Conservation (phyloP, 2,797 vertebrate species). For the Buphagus erythrorhynchus region DNA sequence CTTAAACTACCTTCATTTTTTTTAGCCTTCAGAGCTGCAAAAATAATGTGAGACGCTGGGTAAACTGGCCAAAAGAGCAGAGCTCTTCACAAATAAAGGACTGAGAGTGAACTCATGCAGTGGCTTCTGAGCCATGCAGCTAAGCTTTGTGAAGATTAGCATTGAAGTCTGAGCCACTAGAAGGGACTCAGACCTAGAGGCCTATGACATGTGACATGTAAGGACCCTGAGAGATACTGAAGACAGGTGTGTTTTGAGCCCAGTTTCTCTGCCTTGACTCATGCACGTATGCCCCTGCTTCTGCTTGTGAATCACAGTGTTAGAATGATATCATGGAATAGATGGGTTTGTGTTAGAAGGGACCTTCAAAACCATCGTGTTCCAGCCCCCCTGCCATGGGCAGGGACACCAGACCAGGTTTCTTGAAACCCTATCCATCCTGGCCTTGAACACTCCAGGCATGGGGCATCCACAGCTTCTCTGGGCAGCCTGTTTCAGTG, state of each 20-base stretch:
- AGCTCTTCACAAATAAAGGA: background rate
- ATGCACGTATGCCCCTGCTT: background rate
- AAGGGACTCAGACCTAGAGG: background rate
- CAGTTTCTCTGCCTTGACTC: background rate
- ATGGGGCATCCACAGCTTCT: no score
- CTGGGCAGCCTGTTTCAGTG: no score
- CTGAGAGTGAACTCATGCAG: background rate
- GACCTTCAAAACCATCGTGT: background rate
- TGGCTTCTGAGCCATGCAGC: background rate
- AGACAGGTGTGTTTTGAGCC: background rate
- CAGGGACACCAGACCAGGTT: background rate
- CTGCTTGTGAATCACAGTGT: background rate
- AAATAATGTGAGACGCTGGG: background rate
- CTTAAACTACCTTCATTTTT: background rate
- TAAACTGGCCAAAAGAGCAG: background rate
- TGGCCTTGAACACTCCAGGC: no score
- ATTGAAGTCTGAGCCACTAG: background rate
- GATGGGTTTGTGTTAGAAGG: background rate
- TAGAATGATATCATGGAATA: background rate
- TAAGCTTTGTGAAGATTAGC: background rate
- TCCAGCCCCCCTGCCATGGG: background rate
- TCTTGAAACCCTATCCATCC: no score
- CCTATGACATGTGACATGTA: background rate
- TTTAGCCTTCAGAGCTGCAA: background rate
- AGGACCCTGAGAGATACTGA: background rate